These are phyloP conservation scores for Cervus canadensis DNA, from an alignment of 2,113 vertebrate species.

Conservation along the genomic window DNA sequence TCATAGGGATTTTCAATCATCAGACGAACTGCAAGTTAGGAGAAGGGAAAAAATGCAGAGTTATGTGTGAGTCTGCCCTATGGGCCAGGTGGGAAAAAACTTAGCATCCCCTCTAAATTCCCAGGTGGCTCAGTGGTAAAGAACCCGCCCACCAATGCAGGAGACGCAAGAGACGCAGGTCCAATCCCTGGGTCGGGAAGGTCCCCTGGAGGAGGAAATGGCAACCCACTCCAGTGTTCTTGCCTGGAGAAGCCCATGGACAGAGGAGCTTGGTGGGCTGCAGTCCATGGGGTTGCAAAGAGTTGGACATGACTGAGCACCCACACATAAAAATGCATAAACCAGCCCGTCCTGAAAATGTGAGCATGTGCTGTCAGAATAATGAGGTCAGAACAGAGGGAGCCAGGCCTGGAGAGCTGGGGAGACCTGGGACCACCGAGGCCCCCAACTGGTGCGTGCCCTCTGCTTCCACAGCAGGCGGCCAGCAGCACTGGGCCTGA, in stretches of 20 bases:
- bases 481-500: not conserved
- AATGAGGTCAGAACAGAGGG: not conserved
- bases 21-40: conserved; percentile 87
- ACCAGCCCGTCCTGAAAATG: not conserved
- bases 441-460: not conserved
- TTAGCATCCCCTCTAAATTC: not conserved
- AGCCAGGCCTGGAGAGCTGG: not conserved
- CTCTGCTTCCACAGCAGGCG: no score
- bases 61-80: not conserved
- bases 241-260: not conserved
- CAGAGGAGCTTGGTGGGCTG: not conserved
- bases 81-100: not conserved
- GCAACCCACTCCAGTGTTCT: not conserved
- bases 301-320: not conserved
- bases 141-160: not conserved
- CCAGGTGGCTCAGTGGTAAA: not conserved
- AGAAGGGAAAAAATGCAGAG: conserved; percentile 15
- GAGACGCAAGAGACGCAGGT: not conserved
- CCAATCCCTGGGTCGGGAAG: not conserved
- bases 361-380: not conserved
- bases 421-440: not conserved
- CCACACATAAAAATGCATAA: not conserved
- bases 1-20: conserved; percentile 98
- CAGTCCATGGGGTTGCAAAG: not conserved
- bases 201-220: not conserved